phyloP scores from a whole-genome alignment of 2,113 vertebrate genomes.

The Chunga burmeisteri region DNA sequence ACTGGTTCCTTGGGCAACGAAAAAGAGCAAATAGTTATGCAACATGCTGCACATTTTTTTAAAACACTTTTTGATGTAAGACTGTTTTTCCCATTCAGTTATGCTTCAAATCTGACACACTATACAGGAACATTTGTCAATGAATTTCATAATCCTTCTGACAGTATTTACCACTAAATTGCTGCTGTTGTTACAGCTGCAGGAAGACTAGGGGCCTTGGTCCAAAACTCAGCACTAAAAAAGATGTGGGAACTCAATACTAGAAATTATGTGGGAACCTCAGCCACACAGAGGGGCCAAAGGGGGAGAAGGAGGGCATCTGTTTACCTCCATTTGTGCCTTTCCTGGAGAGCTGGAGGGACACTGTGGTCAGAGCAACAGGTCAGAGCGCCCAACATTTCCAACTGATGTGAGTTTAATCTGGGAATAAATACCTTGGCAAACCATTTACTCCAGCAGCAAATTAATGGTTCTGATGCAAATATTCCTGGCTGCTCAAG shows the following conservation, averaged over 20 bases:
- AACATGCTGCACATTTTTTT: not conserved
- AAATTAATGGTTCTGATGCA: not conserved
- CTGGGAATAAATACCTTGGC: not conserved
- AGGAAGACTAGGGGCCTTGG: conserved; percentile 30
- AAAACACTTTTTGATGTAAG: not conserved
- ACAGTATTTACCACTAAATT: conserved; percentile 58
- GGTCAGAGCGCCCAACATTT: not conserved
- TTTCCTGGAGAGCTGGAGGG: not conserved
- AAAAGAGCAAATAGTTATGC: not conserved
- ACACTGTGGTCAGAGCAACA: not conserved
- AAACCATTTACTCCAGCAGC: not conserved
- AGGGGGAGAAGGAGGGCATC: not conserved
- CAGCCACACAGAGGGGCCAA: not conserved
- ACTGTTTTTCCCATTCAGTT: conserved; percentile 14
- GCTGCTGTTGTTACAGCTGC: conserved; percentile 68
- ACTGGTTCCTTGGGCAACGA: not conserved
- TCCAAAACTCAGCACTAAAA: conserved; percentile 48
- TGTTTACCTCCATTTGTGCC: not conserved
- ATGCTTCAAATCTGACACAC: not conserved
- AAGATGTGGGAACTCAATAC: conserved; percentile 38
- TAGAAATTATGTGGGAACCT: conserved; percentile 20
- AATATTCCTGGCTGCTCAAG: not conserved
- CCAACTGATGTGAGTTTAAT: not conserved
- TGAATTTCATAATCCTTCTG: conserved; percentile 56
- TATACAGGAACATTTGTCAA: conserved; percentile 41